Evolutionary conservation across 2,888 invertebrate genomes (phyloP).

Genomic region (Tubulanus polymorphus): DNA sequence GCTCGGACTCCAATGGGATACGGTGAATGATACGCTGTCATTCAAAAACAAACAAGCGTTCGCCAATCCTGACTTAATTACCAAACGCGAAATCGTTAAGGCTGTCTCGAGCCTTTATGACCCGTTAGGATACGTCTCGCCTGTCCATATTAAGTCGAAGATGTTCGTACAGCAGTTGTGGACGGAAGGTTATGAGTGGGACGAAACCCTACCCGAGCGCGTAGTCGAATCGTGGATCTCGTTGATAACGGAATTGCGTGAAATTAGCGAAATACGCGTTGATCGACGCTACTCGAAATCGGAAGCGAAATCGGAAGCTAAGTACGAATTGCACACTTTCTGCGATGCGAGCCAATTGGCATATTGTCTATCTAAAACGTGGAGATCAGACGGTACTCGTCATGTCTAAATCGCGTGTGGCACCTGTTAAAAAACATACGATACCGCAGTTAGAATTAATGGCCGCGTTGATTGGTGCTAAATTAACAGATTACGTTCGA

Average conservation of each 20-base stretch:
- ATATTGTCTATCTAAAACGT: not conserved
- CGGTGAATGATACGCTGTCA: not conserved
- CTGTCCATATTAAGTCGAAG: not conserved
- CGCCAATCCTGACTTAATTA: not conserved
- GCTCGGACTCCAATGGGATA: slow-evolving; percentile 11
- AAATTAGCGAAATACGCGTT: not conserved
- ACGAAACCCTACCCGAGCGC: not conserved
- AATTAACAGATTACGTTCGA: not conserved
- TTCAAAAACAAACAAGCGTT: slow-evolving; percentile 3
- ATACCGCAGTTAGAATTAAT: not conserved
- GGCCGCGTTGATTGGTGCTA: not conserved
- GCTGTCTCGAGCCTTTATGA: slow-evolving; percentile 5
- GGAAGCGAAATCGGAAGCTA: not conserved
- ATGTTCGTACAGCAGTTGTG: not conserved
- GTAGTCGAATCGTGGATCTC: not conserved
- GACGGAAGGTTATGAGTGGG: not conserved
- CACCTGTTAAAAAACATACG: not conserved
- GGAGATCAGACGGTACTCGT: not conserved
- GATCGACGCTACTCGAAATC: not conserved
- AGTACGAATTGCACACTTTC: not conserved
- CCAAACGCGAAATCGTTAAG: slow-evolving; percentile 11
- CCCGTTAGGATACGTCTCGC: slow-evolving; percentile 6
- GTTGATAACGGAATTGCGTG: not conserved
- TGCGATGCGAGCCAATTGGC: not conserved
- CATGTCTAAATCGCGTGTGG: not conserved